These are phyloP conservation scores for Ammodramus savannarum DNA, from an alignment of 2,113 vertebrate genomes.

Conservation along the genomic window DNA sequence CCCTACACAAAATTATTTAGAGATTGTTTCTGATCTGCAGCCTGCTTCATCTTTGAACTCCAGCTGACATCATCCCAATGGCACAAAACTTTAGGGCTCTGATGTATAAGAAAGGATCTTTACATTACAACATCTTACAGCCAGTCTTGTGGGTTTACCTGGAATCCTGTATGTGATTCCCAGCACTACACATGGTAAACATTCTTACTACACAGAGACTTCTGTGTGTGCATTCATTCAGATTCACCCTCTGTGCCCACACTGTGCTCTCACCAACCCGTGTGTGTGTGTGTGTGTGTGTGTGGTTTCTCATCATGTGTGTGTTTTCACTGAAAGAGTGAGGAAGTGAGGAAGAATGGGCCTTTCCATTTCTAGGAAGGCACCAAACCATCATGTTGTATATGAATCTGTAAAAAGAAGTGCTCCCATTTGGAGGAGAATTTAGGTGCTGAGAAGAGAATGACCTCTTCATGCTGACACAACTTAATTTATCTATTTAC, in stretches of 20 bases:
- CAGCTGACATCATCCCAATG: not conserved
- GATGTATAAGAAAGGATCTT: not conserved
- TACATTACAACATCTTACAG: not conserved
- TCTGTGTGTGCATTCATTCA: not conserved
- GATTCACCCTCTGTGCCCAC: not conserved
- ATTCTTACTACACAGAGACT: not conserved
- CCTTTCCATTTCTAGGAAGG: slow-evolving; percentile 25
- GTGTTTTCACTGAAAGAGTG: not conserved
- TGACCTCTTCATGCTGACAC: not conserved
- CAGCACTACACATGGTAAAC: not conserved
- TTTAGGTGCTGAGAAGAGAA: not conserved
- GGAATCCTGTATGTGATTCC: not conserved
- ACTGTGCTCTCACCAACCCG: not conserved
- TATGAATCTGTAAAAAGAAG: not conserved
- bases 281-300: not conserved
- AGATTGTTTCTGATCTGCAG: not conserved
- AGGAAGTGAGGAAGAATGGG: not conserved
- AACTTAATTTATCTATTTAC: not conserved
- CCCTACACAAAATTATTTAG: not conserved
- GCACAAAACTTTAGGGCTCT: not conserved
- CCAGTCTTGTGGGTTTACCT: not conserved
- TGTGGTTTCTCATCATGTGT: not conserved
- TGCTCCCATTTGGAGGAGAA: not conserved
- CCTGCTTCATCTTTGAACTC: not conserved
- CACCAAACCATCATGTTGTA: not conserved